These are phyloP conservation scores for Austrofundulus limnaeus DNA, from an alignment of 2,113 vertebrate species.

Conservation along the genomic window DNA sequence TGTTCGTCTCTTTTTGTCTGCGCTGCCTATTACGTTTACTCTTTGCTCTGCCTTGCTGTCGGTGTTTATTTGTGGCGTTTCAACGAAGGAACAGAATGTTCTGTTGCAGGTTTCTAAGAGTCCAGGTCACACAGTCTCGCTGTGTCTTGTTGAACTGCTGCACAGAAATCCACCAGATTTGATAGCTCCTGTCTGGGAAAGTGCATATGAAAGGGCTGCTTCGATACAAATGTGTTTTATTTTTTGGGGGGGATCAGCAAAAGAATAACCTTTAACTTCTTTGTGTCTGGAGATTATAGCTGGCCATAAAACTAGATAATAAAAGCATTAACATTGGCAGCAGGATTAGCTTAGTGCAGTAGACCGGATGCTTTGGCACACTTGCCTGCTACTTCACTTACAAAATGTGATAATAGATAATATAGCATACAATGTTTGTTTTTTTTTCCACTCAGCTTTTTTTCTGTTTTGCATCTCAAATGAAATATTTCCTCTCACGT, in stretches of 20 bases:
- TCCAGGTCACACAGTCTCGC: constrained; percentile 27
- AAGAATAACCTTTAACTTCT: constrained; percentile 4
- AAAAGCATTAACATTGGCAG: neutral
- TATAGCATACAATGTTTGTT: neutral
- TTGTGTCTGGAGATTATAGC: constrained; percentile 1
- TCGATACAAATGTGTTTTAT: no score
- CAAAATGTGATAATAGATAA: neutral
- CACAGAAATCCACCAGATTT: constrained; percentile 28
- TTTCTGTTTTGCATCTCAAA: no score
- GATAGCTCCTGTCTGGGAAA: constrained; percentile 29
- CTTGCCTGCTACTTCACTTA: neutral
- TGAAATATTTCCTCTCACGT: neutral
- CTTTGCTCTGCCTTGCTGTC: constrained; percentile 32
- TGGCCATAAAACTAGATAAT: neutral
- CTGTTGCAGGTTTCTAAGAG: constrained; percentile 19
- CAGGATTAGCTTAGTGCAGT: neutral
- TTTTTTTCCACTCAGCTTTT: neutral
- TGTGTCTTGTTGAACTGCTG: constrained; percentile 30
- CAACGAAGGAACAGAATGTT: constrained; percentile 32
- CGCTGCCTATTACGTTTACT: constrained; percentile 32
- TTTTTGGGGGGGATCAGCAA: neutral
- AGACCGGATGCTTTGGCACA: neutral
- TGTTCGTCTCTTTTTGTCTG: constrained; percentile 22
- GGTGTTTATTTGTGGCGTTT: constrained; percentile 38
- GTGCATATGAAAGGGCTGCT: constrained; percentile 5